Evolutionary conservation across 2,888 invertebrate species (phyloP), one percentile per base, ranked within the genome.

Genomic region (Xestia xanthographa): DNA sequence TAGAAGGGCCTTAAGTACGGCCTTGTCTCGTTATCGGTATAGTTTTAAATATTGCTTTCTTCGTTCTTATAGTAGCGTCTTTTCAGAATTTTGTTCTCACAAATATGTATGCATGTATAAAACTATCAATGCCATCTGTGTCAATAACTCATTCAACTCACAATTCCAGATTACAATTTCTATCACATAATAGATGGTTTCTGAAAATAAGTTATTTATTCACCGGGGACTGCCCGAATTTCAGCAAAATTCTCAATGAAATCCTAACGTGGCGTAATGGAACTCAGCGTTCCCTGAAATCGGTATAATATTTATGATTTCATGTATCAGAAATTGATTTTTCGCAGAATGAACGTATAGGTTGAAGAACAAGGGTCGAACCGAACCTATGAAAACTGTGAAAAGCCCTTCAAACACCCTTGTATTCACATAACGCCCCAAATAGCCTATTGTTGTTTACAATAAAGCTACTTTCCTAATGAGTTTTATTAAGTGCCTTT

Each of bases 371-470:
- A 85, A 80, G 72, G 66, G 43, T 50, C 53, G 45, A 38, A 38
- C n/a, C 60, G 65, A 20, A 9, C 17, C 58, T 60, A 74, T 77
- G 67, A 72, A 66, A 78, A 73, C 68, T 58, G 38, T 68, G 41
- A 71, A 83, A 74, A 78, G 67, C 67, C 70, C 79, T 77, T 77
- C 74, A 63, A 81, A 72, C 80, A 69, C 75, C 65, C 79, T 82
- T 80, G 71, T 86, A 75, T 84, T 74, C 87, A 38, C 29, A 60
- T 60, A 79, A 48, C 48, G 67, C 63, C 60, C 34, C 62, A 60
- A 75, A 85, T 69, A 74, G 62, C 63, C 80, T 78, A 72, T 87
- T 87, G 82, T 84, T 87, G 75, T 82, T 75, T 71, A 77, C 77
- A 78, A 86, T 82, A 79, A 75, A 80, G 74, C 81, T 68, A 77